These are phyloP conservation scores for Guaruba guarouba DNA, from an alignment of 2,113 vertebrate genomes.

Conservation along the genomic window DNA sequence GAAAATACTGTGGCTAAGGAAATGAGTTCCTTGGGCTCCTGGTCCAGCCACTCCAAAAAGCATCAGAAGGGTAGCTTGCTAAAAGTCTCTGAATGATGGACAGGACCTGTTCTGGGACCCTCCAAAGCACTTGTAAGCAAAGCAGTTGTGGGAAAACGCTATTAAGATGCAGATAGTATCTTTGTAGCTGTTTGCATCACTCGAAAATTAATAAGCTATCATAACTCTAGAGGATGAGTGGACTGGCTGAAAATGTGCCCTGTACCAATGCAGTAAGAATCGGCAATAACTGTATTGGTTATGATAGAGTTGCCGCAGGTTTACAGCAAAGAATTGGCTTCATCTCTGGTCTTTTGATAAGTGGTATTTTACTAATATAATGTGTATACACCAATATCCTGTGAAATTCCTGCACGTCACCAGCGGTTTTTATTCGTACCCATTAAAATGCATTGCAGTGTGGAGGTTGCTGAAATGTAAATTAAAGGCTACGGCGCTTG, in stretches of 20 bases:
- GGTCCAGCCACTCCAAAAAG: background rate
- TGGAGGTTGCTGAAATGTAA: slow-evolving; percentile 59
- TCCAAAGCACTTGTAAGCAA: slow-evolving; percentile 35
- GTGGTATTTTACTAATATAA: slow-evolving; percentile 60
- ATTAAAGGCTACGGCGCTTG: slow-evolving; percentile 42
- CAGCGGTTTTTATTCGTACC: slow-evolving; percentile 34
- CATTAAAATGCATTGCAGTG: slow-evolving; percentile 51
- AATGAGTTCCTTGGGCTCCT: background rate
- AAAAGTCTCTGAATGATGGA: background rate
- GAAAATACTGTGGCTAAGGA: background rate
- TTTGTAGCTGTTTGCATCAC: slow-evolving; percentile 2
- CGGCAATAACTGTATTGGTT: background rate
- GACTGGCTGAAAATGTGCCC: background rate
- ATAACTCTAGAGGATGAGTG: background rate
- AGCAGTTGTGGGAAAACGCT: slow-evolving; percentile 49
- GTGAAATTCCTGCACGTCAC: slow-evolving; percentile 63
- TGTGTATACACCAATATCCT: slow-evolving; percentile 60
- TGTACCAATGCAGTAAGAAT: background rate
- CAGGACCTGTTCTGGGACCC: slow-evolving; percentile 14
- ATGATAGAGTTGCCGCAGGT: slow-evolving; percentile 6
- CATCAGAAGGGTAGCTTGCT: background rate
- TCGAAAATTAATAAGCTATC: slow-evolving; percentile 42
- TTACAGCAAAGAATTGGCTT: slow-evolving; percentile 56
- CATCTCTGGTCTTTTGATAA: slow-evolving; percentile 58
- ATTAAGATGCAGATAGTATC: slow-evolving; percentile 48